Base-by-base conservation (phyloP, 2,797 vertebrate species). In the Mareca penelope region DNA sequence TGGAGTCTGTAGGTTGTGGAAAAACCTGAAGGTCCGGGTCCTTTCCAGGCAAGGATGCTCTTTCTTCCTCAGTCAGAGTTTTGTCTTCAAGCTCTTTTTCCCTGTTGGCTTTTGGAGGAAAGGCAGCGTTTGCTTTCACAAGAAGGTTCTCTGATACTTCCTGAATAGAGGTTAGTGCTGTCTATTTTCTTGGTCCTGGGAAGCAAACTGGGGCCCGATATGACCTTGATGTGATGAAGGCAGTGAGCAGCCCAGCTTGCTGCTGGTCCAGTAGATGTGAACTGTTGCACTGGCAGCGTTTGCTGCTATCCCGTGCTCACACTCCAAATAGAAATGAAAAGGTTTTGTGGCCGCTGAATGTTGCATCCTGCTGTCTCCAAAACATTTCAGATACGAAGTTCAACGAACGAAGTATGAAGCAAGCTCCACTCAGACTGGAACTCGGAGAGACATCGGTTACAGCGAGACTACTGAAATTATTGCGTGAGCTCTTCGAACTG, bases 241-340 rank as follows among this genome's bases (percentile, higher is more conserved):
- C 60, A 39, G 10, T 19, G 52, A 22, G 7, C n/a, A 84, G 0
- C 23, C 64, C 61, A 50, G 9, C 33, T 21, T 35, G 56, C 48
- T 83, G 18, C 39, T 71, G 77, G 9, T 44, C 44, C 55, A n/a
- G 48, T 6, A 76, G 79, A 40, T 57, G 22, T 57, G 76, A 77
- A 2, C 10, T 73, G 39, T 11, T 23, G 3, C 0, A 0, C 33
- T 60, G 70, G 68, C 55, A 12, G 21, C 2, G 35, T 18, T 70
- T 80, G 60, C 65, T 88, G 29, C 37, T 44, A 8, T 2, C n/a
- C 9, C 22, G 4, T 39, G 14, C 39, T 79, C 40, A 42, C 29
- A 2, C 26, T 56, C 40, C 64, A 70, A 44, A 40, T 29, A 29
- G 28, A 59, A 85, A 48, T 61, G 48, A 16, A 67, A 42, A 48